Conservation (phyloP, 2,797 vertebrate species). For the Nannoperca obscura region DNA sequence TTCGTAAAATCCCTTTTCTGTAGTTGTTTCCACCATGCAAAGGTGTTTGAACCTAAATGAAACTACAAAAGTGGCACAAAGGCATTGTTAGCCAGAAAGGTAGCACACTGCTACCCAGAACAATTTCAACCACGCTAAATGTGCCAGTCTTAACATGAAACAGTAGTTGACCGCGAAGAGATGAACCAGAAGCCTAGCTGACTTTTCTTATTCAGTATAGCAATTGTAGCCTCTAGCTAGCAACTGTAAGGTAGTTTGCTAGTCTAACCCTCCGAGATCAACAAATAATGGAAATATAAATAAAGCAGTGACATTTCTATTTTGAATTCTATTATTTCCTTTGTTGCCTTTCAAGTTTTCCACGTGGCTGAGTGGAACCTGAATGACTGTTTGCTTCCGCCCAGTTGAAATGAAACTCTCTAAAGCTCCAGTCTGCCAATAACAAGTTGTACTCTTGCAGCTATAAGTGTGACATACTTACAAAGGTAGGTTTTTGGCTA, state of each 20-base stretch:
- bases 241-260: background rate
- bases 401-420: constrained; percentile 20
- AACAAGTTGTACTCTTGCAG: no score
- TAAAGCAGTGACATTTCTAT: constrained; percentile 20
- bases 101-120: background rate
- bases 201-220: background rate
- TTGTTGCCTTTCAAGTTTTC: constrained; percentile 59
- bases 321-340: constrained; percentile 38
- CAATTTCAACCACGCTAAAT: background rate
- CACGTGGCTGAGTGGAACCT: constrained; percentile 29
- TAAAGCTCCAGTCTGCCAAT: background rate
- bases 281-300: constrained; percentile 21
- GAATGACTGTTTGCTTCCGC: constrained; percentile 41
- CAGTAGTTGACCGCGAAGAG: background rate
- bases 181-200: background rate
- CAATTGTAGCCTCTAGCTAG: background rate
- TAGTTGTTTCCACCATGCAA: background rate
- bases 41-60: background rate
- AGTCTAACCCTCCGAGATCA: background rate
- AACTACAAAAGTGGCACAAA: background rate
- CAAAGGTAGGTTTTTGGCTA: background rate
- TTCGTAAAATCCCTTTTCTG: background rate
- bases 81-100: background rate
- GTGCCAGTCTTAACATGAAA: background rate
- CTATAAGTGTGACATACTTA: no score